These are phyloP conservation scores for Antrozous pallidus DNA, from an alignment of 2,797 vertebrate genomes.

Conservation along the genomic window DNA sequence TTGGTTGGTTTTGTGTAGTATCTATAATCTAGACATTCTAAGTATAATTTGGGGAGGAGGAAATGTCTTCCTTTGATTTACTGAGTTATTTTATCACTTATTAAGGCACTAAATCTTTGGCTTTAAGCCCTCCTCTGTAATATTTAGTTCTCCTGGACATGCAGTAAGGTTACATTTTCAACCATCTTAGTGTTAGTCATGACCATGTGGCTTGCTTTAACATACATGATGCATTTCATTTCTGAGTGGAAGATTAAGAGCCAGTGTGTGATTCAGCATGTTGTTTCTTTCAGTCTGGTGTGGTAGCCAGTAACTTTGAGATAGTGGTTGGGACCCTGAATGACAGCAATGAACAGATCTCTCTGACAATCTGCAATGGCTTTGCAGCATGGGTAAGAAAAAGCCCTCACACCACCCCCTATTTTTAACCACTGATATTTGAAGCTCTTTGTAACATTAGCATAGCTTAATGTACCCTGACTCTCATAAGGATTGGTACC, in stretches of 20 bases:
- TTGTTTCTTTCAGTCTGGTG: neutral
- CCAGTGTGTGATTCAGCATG: neutral
- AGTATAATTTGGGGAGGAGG: neutral
- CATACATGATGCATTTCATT: neutral
- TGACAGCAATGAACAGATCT: neutral
- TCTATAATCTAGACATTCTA: neutral
- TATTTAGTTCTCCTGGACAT: neutral
- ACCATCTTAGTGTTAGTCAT: neutral
- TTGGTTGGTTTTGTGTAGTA: neutral
- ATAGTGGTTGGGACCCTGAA: neutral
- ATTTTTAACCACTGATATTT: neutral
- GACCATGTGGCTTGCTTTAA: neutral
- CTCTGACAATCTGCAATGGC: neutral
- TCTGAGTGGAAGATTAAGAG: neutral
- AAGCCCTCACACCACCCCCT: rapidly evolving
- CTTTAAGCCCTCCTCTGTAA: neutral
- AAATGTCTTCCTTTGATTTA: conserved; percentile 24
- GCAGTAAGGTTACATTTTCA: neutral
- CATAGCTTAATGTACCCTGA: neutral
- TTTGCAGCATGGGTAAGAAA: neutral
- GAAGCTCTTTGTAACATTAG: neutral
- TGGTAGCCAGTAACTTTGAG: neutral
- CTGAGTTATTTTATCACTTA: conserved; percentile 23
- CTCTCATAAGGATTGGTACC: neutral
- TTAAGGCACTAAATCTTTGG: neutral